phyloP scores from a whole-genome alignment of 2,797 vertebrate species.

The Ptychobarbus kaznakovi region DNA sequence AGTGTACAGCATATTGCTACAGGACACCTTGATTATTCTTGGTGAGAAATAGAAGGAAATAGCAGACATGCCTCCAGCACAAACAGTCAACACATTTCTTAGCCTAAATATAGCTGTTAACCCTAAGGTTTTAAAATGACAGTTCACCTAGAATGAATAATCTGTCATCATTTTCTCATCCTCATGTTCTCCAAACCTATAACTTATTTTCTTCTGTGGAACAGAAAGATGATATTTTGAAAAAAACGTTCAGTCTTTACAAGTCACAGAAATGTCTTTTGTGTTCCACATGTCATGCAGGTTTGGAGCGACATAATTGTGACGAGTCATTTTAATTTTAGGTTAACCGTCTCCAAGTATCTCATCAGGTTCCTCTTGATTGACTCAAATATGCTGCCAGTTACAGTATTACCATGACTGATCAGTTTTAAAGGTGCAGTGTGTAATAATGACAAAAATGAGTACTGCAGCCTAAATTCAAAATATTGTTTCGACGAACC shows the following conservation, averaged over 20 bases:
- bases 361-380: neutral
- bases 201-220: neutral
- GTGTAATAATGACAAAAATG: neutral
- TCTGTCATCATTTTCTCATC: too few species aligned
- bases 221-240: neutral
- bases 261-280: neutral
- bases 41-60: neutral
- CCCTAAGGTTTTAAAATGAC: constrained; percentile 6
- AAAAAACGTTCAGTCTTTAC: neutral
- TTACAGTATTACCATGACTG: neutral
- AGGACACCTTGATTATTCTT: constrained; percentile 1
- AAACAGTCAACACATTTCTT: neutral
- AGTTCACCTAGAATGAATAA: neutral
- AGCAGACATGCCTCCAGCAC: neutral
- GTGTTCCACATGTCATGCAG: neutral
- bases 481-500: neutral
- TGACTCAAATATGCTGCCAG: neutral
- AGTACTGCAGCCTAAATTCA: neutral
- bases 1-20: constrained; percentile 1
- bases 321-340: neutral
- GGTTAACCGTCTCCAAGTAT: neutral
- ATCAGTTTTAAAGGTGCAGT: neutral
- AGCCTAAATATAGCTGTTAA: neutral
- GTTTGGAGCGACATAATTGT: neutral
- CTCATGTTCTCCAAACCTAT: neutral